Conservation (phyloP, 2,888 invertebrate species). For the Hedychridium roseum region DNA sequence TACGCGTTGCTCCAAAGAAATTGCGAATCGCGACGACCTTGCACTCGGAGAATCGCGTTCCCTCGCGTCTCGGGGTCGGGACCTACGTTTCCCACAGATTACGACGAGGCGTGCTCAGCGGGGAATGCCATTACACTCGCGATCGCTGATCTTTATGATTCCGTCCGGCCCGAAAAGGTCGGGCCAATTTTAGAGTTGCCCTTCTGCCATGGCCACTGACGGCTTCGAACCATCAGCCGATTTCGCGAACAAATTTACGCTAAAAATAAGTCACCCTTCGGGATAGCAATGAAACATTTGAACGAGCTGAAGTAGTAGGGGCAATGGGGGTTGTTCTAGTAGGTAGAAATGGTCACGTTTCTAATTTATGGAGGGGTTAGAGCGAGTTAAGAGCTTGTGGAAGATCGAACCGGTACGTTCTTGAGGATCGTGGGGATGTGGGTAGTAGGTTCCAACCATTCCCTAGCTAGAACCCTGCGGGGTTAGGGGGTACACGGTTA, state of each 20-base stretch:
- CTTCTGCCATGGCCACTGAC: constrained; percentile 22
- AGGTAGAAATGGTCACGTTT: too few species aligned
- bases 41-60: constrained; percentile 39
- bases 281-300: too few species aligned
- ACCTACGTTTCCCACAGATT: constrained; percentile 44
- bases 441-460: too few species aligned
- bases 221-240: constrained; percentile 23
- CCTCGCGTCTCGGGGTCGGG: constrained; percentile 34
- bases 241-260: constrained; percentile 16
- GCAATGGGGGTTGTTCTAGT: too few species aligned
- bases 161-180: constrained; percentile 42
- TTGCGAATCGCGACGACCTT: constrained; percentile 38
- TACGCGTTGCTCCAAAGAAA: constrained; percentile 20
- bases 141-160: constrained; percentile 49
- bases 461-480: constrained; percentile 15
- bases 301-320: too few species aligned
- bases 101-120: constrained; percentile 44
- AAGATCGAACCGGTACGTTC: too few species aligned
- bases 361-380: too few species aligned
- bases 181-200: constrained; percentile 38
- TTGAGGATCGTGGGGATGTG: too few species aligned
- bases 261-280: too few species aligned
- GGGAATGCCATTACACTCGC: constrained; percentile 48
- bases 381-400: too few species aligned
- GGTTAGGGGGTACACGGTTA: constrained; percentile 33